Evolutionary conservation across 92 coral and sea anemone genomes (phyloP), one percentile per base, ranked within the genome.

Genomic region (Siderastrea siderea): DNA sequence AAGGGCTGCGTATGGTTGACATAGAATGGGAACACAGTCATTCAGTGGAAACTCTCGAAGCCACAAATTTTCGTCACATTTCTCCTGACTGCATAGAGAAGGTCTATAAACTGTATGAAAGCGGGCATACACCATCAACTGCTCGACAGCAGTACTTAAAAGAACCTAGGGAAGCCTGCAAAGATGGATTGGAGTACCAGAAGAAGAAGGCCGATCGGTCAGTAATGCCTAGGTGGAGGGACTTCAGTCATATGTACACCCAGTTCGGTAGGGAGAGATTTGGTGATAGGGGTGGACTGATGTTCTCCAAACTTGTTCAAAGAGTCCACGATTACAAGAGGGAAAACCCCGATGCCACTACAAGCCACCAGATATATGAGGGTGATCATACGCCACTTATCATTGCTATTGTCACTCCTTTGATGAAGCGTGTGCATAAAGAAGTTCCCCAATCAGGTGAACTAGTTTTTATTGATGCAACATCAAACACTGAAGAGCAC

Each of bases 21-120:
- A 70, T 91, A 62, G 85, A 94, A 47, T 92, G 93, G 91, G 92
- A 94, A 83, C 97, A 91, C 81, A 94, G 89, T 80, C 93, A 91
- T 58, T 81, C 95, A 78, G 74, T 81, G 47, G 74, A 79, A 71
- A 81, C 84, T 75, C 91, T 93, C 9, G 94, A 93, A 77, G 84
- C 93, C 16, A 71, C 91, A 19, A 84, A 91, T 78, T 91, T 80
- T 85, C 86, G 86, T 58, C 87, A 88, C 62, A 71, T 94, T 84
- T 91, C 93, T 55, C 78, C 93, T 66, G 93, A 86, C 64, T 88
- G 91, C 52, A 68, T 71, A 57, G 95, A 89, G 47, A 84, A 76
- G 53, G 81, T 94, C 71, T 79, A 75, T 69, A 90, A 74, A 66
- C 84, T 94, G 79, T 94, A 74, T 91, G 92, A 91, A 94, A 81